These are phyloP conservation scores for Oscheius sp. DNA, from an alignment of 2,888 invertebrate species.

Conservation along the genomic window DNA sequence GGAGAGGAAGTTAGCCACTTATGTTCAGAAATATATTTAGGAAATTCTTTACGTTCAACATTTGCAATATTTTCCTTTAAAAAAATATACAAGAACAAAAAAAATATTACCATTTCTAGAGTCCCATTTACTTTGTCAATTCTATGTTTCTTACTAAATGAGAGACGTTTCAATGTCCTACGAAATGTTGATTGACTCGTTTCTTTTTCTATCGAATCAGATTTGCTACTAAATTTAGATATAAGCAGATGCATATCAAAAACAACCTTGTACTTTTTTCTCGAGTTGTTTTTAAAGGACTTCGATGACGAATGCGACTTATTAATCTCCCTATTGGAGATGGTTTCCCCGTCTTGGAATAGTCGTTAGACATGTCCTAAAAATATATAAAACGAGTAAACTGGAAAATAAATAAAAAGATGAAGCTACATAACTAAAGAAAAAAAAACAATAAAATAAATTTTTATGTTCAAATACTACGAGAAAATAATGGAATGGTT, in stretches of 20 bases:
- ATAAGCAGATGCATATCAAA: no score
- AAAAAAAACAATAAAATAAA: neutral
- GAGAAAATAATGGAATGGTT: neutral
- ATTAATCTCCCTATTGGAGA: neutral
- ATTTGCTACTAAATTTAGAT: neutral
- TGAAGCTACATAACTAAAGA: neutral
- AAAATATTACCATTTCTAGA: neutral
- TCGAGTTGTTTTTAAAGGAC: neutral
- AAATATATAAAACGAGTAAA: neutral
- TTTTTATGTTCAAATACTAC: neutral
- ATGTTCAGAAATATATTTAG: neutral
- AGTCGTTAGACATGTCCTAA: no score
- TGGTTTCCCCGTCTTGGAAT: no score
- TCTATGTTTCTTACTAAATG: constrained; percentile 5
- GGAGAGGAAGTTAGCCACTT: neutral
- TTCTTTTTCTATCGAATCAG: neutral
- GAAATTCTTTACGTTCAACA: neutral
- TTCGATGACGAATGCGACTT: neutral
- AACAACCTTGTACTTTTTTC: neutral
- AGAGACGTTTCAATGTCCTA: neutral
- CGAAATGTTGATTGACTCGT: neutral
- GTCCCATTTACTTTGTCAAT: neutral
- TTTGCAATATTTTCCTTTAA: neutral
- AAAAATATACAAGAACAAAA: neutral
- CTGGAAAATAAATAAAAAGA: neutral